Conservation (phyloP, 2,797 vertebrate species). For the Enteromius anoplus region DNA sequence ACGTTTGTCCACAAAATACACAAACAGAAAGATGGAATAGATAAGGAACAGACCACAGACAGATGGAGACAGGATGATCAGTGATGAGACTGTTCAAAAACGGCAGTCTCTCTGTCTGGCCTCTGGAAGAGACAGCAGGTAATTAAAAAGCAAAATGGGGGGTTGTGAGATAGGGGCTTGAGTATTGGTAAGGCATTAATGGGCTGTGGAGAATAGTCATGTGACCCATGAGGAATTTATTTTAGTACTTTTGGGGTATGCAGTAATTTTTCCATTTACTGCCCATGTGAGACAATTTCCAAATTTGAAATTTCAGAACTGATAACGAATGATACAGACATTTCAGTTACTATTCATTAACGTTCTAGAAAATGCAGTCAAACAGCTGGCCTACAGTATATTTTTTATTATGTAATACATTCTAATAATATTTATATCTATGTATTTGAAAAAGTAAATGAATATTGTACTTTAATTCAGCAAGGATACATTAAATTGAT, state of each 20-base stretch:
- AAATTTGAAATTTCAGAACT: background rate
- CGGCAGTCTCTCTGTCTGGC: slow-evolving; percentile 69
- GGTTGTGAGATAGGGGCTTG: slow-evolving; percentile 19
- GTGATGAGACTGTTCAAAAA: slow-evolving; percentile 59
- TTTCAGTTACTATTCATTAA: background rate
- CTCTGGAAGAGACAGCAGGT: slow-evolving; percentile 74
- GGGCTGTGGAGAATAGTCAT: background rate
- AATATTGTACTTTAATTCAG: background rate
- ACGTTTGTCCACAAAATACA: slow-evolving; percentile 1
- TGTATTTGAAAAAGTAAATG: background rate
- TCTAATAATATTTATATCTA: no score
- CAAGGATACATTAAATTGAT: background rate
- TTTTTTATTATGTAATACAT: background rate
- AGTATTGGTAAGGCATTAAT: slow-evolving; percentile 9
- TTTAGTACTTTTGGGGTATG: background rate
- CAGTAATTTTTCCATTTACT: background rate
- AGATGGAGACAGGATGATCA: slow-evolving; percentile 49
- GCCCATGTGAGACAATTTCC: background rate
- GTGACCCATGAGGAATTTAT: background rate
- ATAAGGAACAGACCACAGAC: slow-evolving; percentile 35
- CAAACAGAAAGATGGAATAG: slow-evolving; percentile 35
- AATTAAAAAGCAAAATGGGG: slow-evolving; percentile 75
- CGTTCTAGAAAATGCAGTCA: background rate
- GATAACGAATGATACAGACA: no score
- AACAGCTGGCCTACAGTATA: background rate